Conservation (phyloP, 2,888 invertebrate species). For the Drosophila melanosoma region DNA sequence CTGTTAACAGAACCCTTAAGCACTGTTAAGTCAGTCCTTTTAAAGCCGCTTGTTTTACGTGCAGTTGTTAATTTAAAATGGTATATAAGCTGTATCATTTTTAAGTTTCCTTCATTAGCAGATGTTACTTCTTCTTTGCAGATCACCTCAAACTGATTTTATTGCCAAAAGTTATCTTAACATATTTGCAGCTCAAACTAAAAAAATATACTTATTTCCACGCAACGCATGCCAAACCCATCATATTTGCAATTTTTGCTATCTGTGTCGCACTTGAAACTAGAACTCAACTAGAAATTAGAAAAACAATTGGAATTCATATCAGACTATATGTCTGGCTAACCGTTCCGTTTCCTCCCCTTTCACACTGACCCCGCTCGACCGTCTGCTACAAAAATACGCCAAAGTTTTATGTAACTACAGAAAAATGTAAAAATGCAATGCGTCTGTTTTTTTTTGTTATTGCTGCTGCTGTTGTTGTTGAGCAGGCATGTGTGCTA, state of each 20-base stretch:
- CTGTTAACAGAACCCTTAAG: background rate
- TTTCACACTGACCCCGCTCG: slow-evolving; percentile 14
- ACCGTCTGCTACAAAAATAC: slow-evolving; percentile 36
- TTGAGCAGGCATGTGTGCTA: slow-evolving; percentile 37
- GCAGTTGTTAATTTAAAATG: background rate
- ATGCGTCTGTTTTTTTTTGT: slow-evolving; percentile 1
- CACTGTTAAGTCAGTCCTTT: background rate
- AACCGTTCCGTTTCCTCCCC: slow-evolving; percentile 5
- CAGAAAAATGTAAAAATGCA: slow-evolving; percentile 30
- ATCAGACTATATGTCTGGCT: slow-evolving; percentile 56
- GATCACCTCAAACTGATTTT: background rate
- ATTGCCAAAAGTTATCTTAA: background rate
- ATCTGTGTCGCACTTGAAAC: slow-evolving; percentile 45
- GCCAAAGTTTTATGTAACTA: slow-evolving; percentile 52
- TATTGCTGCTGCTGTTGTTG: slow-evolving; percentile 10
- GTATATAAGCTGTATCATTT: background rate
- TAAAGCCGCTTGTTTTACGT: background rate
- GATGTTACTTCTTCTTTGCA: background rate
- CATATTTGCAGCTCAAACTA: background rate
- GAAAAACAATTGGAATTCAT: slow-evolving; percentile 65
- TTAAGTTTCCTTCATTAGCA: background rate
- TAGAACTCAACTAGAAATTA: slow-evolving; percentile 7
- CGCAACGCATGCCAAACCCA: slow-evolving; percentile 6
- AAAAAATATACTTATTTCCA: background rate
- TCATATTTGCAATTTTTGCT: slow-evolving; percentile 1